These are phyloP conservation scores for Habroteleia sp. DNA, from an alignment of 2,888 invertebrate species.

Conservation along the genomic window DNA sequence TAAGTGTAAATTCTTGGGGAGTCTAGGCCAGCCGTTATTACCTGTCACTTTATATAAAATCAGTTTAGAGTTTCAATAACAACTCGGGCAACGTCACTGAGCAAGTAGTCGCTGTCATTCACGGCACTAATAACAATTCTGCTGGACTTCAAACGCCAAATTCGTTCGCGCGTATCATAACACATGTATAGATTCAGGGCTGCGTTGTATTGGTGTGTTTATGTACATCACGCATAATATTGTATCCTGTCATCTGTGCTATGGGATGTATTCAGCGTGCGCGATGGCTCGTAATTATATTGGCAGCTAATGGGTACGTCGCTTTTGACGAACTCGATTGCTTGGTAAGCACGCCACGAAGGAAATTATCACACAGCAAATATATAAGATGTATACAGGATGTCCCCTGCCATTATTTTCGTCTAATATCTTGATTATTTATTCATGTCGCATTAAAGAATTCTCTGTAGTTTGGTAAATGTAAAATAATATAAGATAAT, in stretches of 20 bases:
- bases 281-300: slow-evolving; percentile 74
- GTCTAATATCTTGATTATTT: slow-evolving; percentile 30
- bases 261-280: slow-evolving; percentile 48
- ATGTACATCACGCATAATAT: slow-evolving; percentile 57
- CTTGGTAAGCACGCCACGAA: slow-evolving; percentile 74
- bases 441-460: slow-evolving; percentile 32
- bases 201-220: slow-evolving; percentile 45
- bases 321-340: slow-evolving; percentile 77
- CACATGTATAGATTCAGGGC: slow-evolving; percentile 64
- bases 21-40: slow-evolving; percentile 71
- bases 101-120: slow-evolving; percentile 67
- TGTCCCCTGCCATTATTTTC: slow-evolving; percentile 40
- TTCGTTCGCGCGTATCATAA: slow-evolving; percentile 63
- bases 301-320: slow-evolving; percentile 74
- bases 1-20: slow-evolving; percentile 53
- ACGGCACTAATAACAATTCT: slow-evolving; percentile 74
- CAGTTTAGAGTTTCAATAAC: slow-evolving; percentile 78
- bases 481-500: too few species aligned
- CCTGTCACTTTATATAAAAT: slow-evolving; percentile 79
- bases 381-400: slow-evolving; percentile 55
- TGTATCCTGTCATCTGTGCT: slow-evolving; percentile 56
- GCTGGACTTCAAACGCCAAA: slow-evolving; percentile 76
- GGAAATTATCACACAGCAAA: slow-evolving; percentile 70
- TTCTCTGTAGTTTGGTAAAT: too few species aligned
- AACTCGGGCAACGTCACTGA: slow-evolving; percentile 58